Conservation (phyloP, 2,888 invertebrate species). For the Eudemis profundana region DNA sequence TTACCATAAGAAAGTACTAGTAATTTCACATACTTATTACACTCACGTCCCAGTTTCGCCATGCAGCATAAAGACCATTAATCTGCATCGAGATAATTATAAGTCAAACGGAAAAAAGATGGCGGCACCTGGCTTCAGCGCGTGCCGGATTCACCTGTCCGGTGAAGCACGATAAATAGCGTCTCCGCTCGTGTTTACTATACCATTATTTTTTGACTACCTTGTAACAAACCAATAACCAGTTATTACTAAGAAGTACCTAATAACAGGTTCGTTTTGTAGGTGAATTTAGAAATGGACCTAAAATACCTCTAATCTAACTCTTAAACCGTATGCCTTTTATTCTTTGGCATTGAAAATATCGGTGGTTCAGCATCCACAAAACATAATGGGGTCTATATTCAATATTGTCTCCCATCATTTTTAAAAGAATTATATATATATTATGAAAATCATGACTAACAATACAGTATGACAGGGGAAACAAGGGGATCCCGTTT, state of each 20-base stretch:
- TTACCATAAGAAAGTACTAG: background rate
- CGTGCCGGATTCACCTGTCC: conserved; percentile 49
- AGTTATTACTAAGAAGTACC: conserved; percentile 38
- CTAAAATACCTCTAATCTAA: no score
- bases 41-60: conserved; percentile 24
- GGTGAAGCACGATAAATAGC: conserved; percentile 26
- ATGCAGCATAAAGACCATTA: conserved; percentile 33
- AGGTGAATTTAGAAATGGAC: conserved; percentile 27
- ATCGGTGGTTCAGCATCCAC: no score
- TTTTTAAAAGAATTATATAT: no score
- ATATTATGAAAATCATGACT: no score
- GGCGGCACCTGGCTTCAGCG: conserved; percentile 46
- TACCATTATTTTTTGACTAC: conserved; percentile 44
- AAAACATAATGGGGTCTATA: no score
- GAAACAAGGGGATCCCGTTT: no score
- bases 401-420: no score
- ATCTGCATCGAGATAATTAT: conserved; percentile 39
- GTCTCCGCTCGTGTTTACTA: conserved; percentile 34
- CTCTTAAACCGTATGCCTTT: no score
- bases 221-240: conserved; percentile 36
- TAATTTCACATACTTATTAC: conserved; percentile 27
- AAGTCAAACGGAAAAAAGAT: conserved; percentile 33
- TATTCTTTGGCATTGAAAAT: no score
- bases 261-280: conserved; percentile 41
- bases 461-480: no score